Percentiles rank a stretch among this genome's conserved stretches.
Conservation (phyloP, 2,113 vertebrate genomes). For the Apaloderma vittatum region DNA sequence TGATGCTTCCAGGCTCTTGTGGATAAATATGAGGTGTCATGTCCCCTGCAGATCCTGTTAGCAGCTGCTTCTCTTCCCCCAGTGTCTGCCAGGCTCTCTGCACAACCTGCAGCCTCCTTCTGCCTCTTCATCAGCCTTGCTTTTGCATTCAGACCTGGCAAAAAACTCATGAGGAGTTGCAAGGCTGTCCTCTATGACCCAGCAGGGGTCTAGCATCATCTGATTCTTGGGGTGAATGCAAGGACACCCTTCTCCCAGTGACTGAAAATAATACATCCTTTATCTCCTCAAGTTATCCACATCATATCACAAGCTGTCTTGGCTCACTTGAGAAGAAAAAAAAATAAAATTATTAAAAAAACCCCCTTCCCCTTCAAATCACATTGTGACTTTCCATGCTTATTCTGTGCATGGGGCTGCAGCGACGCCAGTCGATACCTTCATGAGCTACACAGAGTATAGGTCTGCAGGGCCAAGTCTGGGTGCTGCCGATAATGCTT, state of each 20-base stretch:
- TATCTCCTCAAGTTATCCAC: not conserved
- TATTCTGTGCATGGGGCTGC: not conserved
- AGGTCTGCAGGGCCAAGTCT: accelerated
- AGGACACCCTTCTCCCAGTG: not conserved
- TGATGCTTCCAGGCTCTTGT: not conserved
- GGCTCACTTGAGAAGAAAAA: not conserved
- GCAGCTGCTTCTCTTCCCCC: not conserved
- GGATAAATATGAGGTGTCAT: not conserved
- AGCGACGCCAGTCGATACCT: not conserved
- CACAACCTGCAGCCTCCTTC: not conserved
- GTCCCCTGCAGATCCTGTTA: not conserved
- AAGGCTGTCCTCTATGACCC: not conserved
- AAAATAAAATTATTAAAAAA: too few species aligned
- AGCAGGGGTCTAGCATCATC: not conserved
- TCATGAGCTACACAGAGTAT: accelerated
- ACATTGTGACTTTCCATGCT: not conserved
- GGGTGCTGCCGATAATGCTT: not conserved
- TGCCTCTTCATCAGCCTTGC: not conserved
- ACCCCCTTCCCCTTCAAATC: not conserved
- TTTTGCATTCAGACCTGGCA: not conserved
- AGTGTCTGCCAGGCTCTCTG: not conserved
- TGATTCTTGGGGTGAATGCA: not conserved
- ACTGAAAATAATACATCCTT: not conserved
- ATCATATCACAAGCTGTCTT: not conserved
- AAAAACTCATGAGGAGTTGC: not conserved